phyloP scores from a whole-genome alignment of 1,140 invertebrate species.

The Drosophila tristis region DNA sequence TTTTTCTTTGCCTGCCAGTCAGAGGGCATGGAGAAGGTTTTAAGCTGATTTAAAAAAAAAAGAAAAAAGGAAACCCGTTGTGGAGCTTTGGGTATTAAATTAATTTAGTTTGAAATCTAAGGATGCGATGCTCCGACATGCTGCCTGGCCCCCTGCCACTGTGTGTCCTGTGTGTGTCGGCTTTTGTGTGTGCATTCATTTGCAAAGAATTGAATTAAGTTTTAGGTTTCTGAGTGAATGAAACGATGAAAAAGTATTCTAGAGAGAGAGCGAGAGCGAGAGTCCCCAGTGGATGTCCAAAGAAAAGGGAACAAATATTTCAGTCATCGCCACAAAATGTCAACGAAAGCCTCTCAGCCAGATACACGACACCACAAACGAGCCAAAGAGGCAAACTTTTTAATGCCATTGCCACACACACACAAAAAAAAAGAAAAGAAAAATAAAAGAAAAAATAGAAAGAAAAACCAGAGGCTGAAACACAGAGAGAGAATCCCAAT shows the following conservation, averaged over 20 bases:
- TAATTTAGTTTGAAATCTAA: slow-evolving; percentile 50
- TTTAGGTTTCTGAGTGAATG: slow-evolving; percentile 53
- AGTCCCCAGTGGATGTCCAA: background rate
- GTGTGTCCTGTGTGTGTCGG: background rate
- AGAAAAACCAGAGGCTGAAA: slow-evolving; percentile 4
- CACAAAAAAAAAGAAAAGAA: background rate
- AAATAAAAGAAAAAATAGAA: background rate
- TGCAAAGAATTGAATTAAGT: slow-evolving; percentile 77
- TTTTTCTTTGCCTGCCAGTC: background rate
- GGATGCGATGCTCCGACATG: slow-evolving; percentile 20
- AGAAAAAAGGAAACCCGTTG: too few species aligned
- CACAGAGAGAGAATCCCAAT: slow-evolving; percentile 1
- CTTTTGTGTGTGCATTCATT: slow-evolving; percentile 54
- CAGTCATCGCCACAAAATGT: slow-evolving; percentile 60
- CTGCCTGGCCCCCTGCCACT: background rate
- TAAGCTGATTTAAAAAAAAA: slow-evolving; percentile 2
- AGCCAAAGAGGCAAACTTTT: slow-evolving; percentile 61
- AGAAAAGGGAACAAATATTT: slow-evolving; percentile 43
- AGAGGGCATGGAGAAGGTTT: slow-evolving; percentile 6
- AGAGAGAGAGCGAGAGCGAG: background rate
- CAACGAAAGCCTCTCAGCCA: slow-evolving; percentile 26
- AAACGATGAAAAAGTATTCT: slow-evolving; percentile 46
- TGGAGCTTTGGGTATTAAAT: slow-evolving; percentile 14
- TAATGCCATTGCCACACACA: slow-evolving; percentile 52
- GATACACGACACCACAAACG: background rate